Evolutionary conservation across 2,888 invertebrate species (phyloP), one percentile per base, ranked within the genome.

Genomic region (Halocaridina rubra): DNA sequence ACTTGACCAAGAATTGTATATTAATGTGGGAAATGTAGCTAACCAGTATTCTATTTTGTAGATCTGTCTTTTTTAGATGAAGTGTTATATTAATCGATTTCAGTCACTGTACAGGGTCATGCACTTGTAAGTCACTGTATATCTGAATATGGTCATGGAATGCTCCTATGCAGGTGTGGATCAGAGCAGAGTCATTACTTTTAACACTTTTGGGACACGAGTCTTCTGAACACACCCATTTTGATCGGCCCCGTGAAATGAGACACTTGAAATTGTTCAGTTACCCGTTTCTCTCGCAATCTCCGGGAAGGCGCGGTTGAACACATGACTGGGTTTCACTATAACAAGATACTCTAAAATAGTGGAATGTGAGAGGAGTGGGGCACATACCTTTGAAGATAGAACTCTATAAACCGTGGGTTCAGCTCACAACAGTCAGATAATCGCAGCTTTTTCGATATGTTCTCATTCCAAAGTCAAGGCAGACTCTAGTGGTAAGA

Each of bases 391-490:
- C 30, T 22, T 24, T 19, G 29, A 29, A 57, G 10, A 19, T 1
- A 57, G 75, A 76, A 57, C 75, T 19, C 76, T 27, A 29, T 19
- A 22, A 13, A 39, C 39, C 8, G n/a, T 24, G 78, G 67, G 78
- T 67, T 78, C 78, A 39, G 64, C 59, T 67, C 39, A 67, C 78
- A 78, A 74, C 74, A 75, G 67, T 78, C 80, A 71, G 24, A n/a
- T n/a, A 29, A 80, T 80, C 80, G 80, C 80, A 80, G 80, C 80
- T 46, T 69, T 71, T 71, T 80, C 80, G 80, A 80, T 80, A 80
- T 80, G 80, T 80, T 71, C 80, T 80, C 71, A 71, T 69, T 69
- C 71, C 80, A 80, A 22, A 69, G 57, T 57, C 69, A 71, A 80
- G 80, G 71, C 69, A 27, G 57, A 57, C n/a, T 71, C 67, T 27